These are phyloP conservation scores for Amphimedon queenslandica DNA, from an alignment of 37 sponge, comb jelly and placozoan species.

Conservation along the genomic window DNA sequence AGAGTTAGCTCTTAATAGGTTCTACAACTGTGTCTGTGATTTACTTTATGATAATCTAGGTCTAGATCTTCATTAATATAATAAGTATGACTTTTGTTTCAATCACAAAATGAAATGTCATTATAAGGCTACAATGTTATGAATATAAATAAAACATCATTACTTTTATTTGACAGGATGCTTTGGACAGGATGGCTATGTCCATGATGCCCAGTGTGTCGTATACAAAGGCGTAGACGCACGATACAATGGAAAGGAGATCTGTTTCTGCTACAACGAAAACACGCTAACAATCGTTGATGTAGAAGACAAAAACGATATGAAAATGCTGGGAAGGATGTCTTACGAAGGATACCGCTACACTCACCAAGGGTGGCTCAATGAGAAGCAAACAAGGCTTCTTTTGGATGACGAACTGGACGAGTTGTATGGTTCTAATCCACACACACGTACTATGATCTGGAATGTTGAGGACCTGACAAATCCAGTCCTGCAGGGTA, in stretches of 20 bases:
- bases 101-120: too few relatives aligned
- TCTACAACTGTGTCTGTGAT: too few relatives aligned
- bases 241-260: conserved; percentile 33
- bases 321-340: conserved; percentile 32
- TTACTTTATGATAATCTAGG: too few relatives aligned
- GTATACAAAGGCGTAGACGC: conserved; percentile 58
- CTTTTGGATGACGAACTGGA: conserved; percentile 71
- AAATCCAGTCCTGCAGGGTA: conserved; percentile 12
- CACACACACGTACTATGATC: conserved; percentile 46
- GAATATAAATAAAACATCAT: too few relatives aligned
- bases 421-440: conserved; percentile 40
- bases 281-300: conserved; percentile 74
- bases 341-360: conserved; percentile 34
- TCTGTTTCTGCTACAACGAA: conserved; percentile 79
- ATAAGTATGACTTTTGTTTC: too few relatives aligned
- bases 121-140: too few relatives aligned
- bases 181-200: conserved; percentile 62
- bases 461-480: conserved; percentile 61
- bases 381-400: conserved; percentile 55
- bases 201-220: conserved; percentile 79
- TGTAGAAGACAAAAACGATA: conserved; percentile 39
- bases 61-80: too few relatives aligned
- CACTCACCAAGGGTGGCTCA: conserved; percentile 79
- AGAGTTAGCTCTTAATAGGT: too few relatives aligned
- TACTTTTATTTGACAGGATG: too few relatives aligned